Evolutionary conservation across 2,888 invertebrate species (phyloP), one percentile per base, ranked within the genome.

Genomic region (Mycogona germanica): DNA sequence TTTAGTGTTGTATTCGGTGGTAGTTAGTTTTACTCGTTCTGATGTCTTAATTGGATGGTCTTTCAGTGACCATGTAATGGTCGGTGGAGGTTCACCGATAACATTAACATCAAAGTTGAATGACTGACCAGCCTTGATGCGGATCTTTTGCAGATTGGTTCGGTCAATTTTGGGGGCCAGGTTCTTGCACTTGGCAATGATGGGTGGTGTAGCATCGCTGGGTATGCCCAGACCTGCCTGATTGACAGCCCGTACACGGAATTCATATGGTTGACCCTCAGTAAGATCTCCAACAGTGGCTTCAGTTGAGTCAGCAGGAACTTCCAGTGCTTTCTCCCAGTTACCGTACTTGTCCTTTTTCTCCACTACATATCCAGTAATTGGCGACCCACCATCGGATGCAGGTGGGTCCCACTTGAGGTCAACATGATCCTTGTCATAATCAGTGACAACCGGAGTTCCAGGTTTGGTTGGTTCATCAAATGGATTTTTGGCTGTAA

Each of bases 401-500:
- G 79, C 69, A 59, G 93, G 93, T 67, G 89, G 84, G 68, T 82
- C 82, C 95, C 95, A 95, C 73, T 83, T 82, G 63, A 95, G 78
- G 70, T 93, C 92, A 58, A 93, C 89, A 68, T 87, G 88, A 72
- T 95, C 91, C 67, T 85, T 88, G 72, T 95, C 93, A 92, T 92
- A 95, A 70, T 95, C 93, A 35, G 84, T 79, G 19, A 87, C 78
- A 65, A 92, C 89, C 3, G 93, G 93, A 52, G 82, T 83, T 40
- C 89, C 88, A 60, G 92, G 87, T 63, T 88, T 82, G 60, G 87
- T 91, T 61, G 95, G 93, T 68, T 88, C 88, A 70, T 95, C 89
- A 71, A 89, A 99, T 61, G 97, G 97, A 86, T 98, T 97, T 74
- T 97, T 98, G 30, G 98, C 97, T 60, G 96, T 76, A 60, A 95